phyloP scores from a whole-genome alignment of 2,888 invertebrate species.

The Habrosyne pyritoides region DNA sequence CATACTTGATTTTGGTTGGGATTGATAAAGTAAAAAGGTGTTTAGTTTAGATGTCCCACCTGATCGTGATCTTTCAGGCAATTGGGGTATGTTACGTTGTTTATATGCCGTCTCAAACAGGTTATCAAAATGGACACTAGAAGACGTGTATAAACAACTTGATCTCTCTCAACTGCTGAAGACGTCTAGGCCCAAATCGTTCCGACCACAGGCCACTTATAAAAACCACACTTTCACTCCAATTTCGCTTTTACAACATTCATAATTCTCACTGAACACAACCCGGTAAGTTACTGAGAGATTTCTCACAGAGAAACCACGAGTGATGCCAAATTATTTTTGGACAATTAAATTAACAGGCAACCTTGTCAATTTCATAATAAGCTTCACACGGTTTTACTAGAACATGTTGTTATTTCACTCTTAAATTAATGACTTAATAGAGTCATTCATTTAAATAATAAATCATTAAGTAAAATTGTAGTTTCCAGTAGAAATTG shows the following conservation, averaged over 20 bases:
- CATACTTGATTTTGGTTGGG: neutral
- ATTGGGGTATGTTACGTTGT: too few species aligned
- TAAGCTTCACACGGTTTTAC: constrained; percentile 11
- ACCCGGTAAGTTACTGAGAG: constrained; percentile 14
- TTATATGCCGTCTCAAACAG: neutral
- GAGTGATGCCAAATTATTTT: constrained; percentile 27
- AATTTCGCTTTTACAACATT: constrained; percentile 31
- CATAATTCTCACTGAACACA: constrained; percentile 20
- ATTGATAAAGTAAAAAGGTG: too few species aligned
- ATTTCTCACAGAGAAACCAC: constrained; percentile 35
- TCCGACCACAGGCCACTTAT: constrained; percentile 1
- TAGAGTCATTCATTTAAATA: neutral
- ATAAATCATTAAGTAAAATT: neutral
- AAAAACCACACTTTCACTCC: constrained; percentile 31
- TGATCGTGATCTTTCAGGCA: too few species aligned
- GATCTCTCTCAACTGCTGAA: neutral
- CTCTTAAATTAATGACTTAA: neutral
- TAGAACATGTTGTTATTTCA: neutral
- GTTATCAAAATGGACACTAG: neutral
- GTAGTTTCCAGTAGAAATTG: neutral
- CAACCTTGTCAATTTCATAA: constrained; percentile 14
- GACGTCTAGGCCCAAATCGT: neutral
- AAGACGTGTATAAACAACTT: neutral
- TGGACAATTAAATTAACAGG: constrained; percentile 6
- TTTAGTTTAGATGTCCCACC: too few species aligned